A percentile compares a stretch with the other conserved stretches of the same genome.
phyloP scores from a whole-genome alignment of 2,888 invertebrate species.

The Malthinus flaveolus region DNA sequence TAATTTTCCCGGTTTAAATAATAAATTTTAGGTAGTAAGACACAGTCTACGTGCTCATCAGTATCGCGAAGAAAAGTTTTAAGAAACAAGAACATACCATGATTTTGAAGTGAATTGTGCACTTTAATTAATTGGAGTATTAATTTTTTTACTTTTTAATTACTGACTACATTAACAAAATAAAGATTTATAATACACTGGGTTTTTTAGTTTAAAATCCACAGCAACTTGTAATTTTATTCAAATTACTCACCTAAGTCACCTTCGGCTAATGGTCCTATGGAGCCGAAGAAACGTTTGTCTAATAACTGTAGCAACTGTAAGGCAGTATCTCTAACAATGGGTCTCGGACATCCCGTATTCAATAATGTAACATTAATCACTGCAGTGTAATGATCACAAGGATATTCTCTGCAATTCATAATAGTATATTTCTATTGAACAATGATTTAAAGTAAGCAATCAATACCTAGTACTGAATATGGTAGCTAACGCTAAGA shows the following conservation, averaged over 20 bases:
- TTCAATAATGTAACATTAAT: slow-evolving; percentile 97
- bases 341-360: slow-evolving; percentile 90
- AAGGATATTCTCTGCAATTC: slow-evolving; percentile 84
- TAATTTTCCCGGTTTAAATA: background rate
- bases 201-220: no score
- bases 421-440: background rate
- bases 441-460: background rate
- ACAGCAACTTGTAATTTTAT: no score
- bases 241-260: slow-evolving; percentile 65
- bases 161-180: no score
- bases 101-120: no score
- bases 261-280: slow-evolving; percentile 73
- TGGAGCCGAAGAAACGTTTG: slow-evolving; percentile 90
- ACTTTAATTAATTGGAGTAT: no score
- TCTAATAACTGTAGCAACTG: slow-evolving; percentile 92
- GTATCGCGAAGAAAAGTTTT: no score
- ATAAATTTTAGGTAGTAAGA: no score
- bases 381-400: slow-evolving; percentile 96
- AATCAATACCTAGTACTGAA: slow-evolving; percentile 84
- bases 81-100: no score
- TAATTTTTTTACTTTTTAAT: no score
- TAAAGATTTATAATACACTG: no score
- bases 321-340: slow-evolving; percentile 91
- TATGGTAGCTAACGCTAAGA: slow-evolving; percentile 92
- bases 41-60: no score